Percentiles rank a stretch among this genome's conserved stretches.
Evolutionary conservation across 2,797 vertebrate genomes (phyloP).

Genomic region (Channa striata): DNA sequence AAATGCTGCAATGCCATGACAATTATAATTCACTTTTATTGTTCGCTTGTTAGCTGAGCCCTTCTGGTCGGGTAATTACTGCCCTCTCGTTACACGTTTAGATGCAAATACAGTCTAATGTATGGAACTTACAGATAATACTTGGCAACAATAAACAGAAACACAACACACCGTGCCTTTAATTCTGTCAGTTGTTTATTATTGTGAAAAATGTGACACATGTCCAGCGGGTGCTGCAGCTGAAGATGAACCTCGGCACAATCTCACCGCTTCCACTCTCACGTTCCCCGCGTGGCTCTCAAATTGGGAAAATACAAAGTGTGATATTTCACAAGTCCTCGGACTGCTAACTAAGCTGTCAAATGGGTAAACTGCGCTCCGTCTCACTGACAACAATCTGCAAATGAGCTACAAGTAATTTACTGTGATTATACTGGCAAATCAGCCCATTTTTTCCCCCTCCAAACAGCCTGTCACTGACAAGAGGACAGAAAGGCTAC

Average conservation of each 20-base stretch:
- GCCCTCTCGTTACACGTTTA: slow-evolving; percentile 18
- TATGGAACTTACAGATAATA: background rate
- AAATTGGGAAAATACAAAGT: slow-evolving; percentile 79
- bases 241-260: slow-evolving; percentile 33
- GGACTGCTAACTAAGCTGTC: slow-evolving; percentile 88
- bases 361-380: slow-evolving; percentile 78
- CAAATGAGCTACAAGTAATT: slow-evolving; percentile 82
- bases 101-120: background rate
- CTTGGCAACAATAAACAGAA: background rate
- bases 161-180: slow-evolving; percentile 22
- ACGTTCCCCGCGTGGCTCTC: slow-evolving; percentile 63
- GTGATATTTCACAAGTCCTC: slow-evolving; percentile 85
- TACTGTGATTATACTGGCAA: slow-evolving; percentile 77
- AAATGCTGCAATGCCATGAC: slow-evolving; percentile 36
- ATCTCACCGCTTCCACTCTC: slow-evolving; percentile 65
- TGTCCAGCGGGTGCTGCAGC: slow-evolving; percentile 28
- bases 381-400: slow-evolving; percentile 81
- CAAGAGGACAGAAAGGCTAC: slow-evolving; percentile 57
- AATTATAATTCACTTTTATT: slow-evolving; percentile 50
- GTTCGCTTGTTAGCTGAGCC: slow-evolving; percentile 40
- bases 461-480: slow-evolving; percentile 46
- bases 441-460: slow-evolving; percentile 53
- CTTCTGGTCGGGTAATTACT: slow-evolving; percentile 32
- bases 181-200: slow-evolving; percentile 33
- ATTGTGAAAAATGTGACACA: slow-evolving; percentile 28